phyloP scores from a whole-genome alignment of 64 coral and sea anemone species.

The Hydrozoanthus tunicans region DNA sequence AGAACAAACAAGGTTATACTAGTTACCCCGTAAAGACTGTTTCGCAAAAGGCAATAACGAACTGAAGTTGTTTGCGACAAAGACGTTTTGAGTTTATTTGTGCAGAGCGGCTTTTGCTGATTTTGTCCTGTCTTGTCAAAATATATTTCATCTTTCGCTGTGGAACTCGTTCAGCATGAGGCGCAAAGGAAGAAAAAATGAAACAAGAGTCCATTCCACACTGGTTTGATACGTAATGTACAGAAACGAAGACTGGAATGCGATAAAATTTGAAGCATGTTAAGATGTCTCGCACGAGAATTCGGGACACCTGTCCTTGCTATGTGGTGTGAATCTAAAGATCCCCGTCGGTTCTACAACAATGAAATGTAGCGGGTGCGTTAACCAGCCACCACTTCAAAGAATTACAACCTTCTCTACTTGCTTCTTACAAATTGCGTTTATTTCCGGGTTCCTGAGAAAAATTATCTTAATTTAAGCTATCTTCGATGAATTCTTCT shows the following conservation, averaged over 20 bases:
- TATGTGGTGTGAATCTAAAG: background rate
- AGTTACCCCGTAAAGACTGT: too few species aligned
- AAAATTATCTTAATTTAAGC: background rate
- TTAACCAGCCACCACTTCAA: background rate
- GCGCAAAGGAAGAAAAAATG: background rate
- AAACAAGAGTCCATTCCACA: background rate
- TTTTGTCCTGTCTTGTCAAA: too few species aligned
- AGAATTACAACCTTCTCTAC: background rate
- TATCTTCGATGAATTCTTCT: background rate
- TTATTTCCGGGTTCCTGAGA: background rate
- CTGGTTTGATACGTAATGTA: background rate
- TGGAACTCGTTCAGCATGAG: background rate
- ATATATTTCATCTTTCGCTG: too few species aligned
- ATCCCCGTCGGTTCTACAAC: background rate
- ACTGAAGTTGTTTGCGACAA: too few species aligned
- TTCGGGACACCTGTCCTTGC: background rate
- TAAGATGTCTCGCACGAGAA: background rate
- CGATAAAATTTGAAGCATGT: background rate
- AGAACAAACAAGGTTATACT: too few species aligned
- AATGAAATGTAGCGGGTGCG: constrained; percentile 31
- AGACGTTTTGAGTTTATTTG: too few species aligned
- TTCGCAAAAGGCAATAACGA: too few species aligned
- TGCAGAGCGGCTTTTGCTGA: too few species aligned
- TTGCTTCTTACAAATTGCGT: background rate
- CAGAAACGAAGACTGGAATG: background rate